Percentiles rank a stretch among this genome's conserved stretches.
phyloP scores from a whole-genome alignment of 2,888 invertebrate species.

The Nephrotoma flavescens region DNA sequence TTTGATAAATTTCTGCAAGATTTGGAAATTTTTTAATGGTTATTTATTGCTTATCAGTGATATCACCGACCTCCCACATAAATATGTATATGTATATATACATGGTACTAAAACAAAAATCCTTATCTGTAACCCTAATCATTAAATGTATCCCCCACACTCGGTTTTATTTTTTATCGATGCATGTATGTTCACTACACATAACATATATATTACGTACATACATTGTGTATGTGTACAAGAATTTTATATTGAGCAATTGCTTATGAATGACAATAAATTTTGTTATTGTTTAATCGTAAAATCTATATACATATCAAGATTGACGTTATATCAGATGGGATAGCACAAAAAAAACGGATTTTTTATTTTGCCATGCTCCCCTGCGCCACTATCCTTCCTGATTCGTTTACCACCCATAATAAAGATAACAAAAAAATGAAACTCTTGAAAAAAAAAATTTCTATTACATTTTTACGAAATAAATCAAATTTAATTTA shows the following conservation, averaged over 20 bases:
- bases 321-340: background rate
- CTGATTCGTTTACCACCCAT: background rate
- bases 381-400: background rate
- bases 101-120: background rate
- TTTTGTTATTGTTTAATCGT: background rate
- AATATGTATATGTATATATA: background rate
- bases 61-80: background rate
- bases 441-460: background rate
- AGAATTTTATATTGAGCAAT: background rate
- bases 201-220: background rate
- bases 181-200: background rate
- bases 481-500: background rate
- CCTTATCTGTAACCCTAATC: background rate
- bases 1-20: background rate
- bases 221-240: background rate
- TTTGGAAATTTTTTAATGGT: background rate
- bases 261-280: background rate
- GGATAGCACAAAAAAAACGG: background rate
- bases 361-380: background rate
- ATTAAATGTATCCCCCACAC: background rate
- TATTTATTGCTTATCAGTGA: background rate
- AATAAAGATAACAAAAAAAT: too few species aligned
- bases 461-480: background rate
- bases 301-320: background rate
- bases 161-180: background rate